These are phyloP conservation scores for Platycheirus rosarum DNA, from an alignment of 2,888 invertebrate species.

Conservation along the genomic window DNA sequence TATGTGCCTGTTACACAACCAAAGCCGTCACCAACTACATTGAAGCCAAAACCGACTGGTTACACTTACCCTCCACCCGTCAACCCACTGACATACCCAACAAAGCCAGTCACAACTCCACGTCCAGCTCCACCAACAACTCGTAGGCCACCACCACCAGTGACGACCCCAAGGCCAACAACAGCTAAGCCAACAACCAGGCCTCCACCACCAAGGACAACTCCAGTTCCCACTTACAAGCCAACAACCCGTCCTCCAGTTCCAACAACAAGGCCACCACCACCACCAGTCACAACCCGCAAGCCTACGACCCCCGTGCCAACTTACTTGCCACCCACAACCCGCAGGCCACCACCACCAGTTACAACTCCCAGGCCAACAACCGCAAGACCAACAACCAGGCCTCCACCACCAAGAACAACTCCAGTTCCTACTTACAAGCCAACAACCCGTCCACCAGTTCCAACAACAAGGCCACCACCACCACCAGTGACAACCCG, in stretches of 20 bases:
- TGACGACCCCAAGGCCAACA: constrained; percentile 38
- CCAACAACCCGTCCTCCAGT: constrained; percentile 16
- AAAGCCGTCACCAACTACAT: constrained; percentile 69
- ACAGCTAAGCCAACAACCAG: constrained; percentile 15
- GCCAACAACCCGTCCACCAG: constrained; percentile 6
- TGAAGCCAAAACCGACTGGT: constrained; percentile 27
- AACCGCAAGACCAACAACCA: constrained; percentile 74
- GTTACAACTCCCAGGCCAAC: constrained; percentile 37
- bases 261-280: neutral
- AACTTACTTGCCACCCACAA: constrained; percentile 75
- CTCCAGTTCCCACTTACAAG: constrained; percentile 11
- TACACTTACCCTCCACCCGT: constrained; percentile 39
- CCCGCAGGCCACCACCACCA: constrained; percentile 51
- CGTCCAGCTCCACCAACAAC: constrained; percentile 11
- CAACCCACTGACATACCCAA: constrained; percentile 36
- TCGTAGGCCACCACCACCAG: constrained; percentile 8
- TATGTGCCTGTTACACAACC: constrained; percentile 64
- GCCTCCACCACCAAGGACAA: constrained; percentile 46
- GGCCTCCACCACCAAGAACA: constrained; percentile 41
- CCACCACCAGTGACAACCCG: constrained; percentile 37
- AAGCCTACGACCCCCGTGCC: constrained; percentile 26
- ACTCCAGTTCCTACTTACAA: constrained; percentile 31
- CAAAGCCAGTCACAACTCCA: neutral
- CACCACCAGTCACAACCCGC: constrained; percentile 22
- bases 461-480: neutral